Conservation (phyloP, 2,113 vertebrate species). For the Syngnathus scovelli region DNA sequence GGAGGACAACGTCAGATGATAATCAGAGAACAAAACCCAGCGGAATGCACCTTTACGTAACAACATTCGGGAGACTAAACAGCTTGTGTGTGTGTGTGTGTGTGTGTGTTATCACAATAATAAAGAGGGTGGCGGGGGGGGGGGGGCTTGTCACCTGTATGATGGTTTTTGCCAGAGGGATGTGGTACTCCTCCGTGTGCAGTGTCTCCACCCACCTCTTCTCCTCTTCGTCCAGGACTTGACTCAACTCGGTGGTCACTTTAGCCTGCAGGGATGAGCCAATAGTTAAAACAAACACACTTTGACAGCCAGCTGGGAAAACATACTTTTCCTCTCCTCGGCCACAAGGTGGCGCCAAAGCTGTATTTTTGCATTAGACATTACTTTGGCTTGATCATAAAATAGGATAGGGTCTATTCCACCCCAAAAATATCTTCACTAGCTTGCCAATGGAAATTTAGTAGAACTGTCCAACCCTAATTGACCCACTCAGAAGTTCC, state of each 20-base stretch:
- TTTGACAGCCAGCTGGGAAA: not conserved
- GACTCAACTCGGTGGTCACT: slow-evolving; percentile 66
- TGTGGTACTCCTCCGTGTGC: slow-evolving; percentile 60
- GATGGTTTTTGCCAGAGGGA: slow-evolving; percentile 64
- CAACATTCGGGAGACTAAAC: not conserved
- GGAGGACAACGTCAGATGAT: slow-evolving; percentile 32
- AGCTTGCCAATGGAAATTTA: not conserved
- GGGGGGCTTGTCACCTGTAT: slow-evolving; percentile 60
- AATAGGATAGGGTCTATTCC: too few species aligned
- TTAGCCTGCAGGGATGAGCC: slow-evolving; percentile 46
- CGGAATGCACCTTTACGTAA: slow-evolving; percentile 30
- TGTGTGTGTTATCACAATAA: slow-evolving; percentile 9
- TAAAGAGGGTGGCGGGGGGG: too few species aligned
- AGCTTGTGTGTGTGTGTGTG: not conserved
- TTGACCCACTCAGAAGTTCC: not conserved
- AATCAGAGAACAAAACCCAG: slow-evolving; percentile 15
- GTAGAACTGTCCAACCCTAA: too few species aligned
- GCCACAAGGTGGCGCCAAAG: too few species aligned
- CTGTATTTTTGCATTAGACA: too few species aligned
- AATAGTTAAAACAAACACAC: not conserved
- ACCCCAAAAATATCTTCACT: not conserved
- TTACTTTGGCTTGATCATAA: too few species aligned
- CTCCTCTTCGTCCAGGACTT: slow-evolving; percentile 71
- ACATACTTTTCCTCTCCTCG: too few species aligned
- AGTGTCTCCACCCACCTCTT: slow-evolving; percentile 64